Percentiles rank a stretch among this genome's conserved stretches.
These are phyloP conservation scores for Alosa sapidissima DNA, from an alignment of 2,797 vertebrate species.

Conservation along the genomic window DNA sequence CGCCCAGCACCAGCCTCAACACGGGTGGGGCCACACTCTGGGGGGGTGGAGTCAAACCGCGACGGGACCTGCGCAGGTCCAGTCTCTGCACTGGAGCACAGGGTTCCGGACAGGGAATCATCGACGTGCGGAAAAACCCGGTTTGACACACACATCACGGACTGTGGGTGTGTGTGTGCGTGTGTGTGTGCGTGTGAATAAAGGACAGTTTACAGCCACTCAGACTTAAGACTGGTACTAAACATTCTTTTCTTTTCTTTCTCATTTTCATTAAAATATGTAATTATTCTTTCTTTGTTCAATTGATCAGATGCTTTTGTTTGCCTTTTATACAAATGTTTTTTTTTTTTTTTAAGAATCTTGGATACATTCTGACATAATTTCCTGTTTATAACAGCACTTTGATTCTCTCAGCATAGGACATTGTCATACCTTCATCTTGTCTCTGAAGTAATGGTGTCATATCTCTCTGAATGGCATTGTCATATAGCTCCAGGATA, in stretches of 20 bases:
- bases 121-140: constrained; percentile 89
- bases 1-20: constrained; percentile 53
- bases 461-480: not conserved
- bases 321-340: not conserved
- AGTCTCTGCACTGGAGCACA: constrained; percentile 73
- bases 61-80: constrained; percentile 79
- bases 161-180: not conserved
- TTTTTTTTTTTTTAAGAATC: not conserved
- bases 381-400: not conserved
- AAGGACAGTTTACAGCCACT: not conserved
- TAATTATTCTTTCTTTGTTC: not conserved
- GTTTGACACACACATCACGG: constrained; percentile 63
- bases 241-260: not conserved
- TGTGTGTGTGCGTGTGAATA: not conserved
- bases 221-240: not conserved
- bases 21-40: constrained; percentile 48
- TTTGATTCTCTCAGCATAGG: not conserved
- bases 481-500: not conserved
- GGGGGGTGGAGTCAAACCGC: constrained; percentile 72
- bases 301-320: not conserved
- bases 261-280: not conserved
- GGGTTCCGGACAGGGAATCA: constrained; percentile 75
- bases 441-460: not conserved
- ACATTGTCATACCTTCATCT: not conserved
- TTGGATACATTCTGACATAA: not conserved